Base-by-base conservation (phyloP, 2,888 invertebrate genomes). In the Linyphia triangularis region DNA sequence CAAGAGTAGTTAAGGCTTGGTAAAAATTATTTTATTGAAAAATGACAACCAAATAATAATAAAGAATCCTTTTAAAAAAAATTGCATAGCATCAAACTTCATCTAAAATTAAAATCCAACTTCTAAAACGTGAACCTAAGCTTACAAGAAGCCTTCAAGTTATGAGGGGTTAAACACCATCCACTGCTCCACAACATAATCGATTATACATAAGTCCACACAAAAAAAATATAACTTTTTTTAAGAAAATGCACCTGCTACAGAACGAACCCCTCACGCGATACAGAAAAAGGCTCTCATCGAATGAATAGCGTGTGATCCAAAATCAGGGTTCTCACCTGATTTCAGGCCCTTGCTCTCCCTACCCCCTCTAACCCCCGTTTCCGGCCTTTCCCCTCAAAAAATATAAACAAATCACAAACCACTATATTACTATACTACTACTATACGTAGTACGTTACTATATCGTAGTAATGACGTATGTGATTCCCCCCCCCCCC, bases 391-490 rank as follows among this genome's bases (percentile, higher is more conserved):
- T 13, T 51, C 51, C 51, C 51, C 51, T 51, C 51, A 51, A 51
- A 51, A 51, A 51, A 51, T 51, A 51, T 51, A 51, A 51, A 51
- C 51, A 51, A 51, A 51, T 16, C 51, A 51, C 13, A 51, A 51
- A 51, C 51, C 16, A 51, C 51, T 51, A 51, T 51, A 40, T 40
- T 40, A 40, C 40, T 40, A 40, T 40, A 40, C 1, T 40, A 51
- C 51, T 51, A 51, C 51, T 13, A n/a, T n/a, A 51, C 51, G 51
- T 51, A 51, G 51, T 51, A 51, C 51, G 51, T 51, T 51, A 51
- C 51, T 51, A 51, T 51, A 51, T 51, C 51, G 51, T 51, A 51
- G 51, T 51, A 51, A 51, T 51, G 51, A 51, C 51, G 51, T 51
- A 51, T 51, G 51, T 16, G 51, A 13, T n/a, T 3, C 51, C n/a